Evolutionary conservation across 1,140 invertebrate species (phyloP), one percentile per base, ranked within the genome.

Genomic region (Cydia strobilella): DNA sequence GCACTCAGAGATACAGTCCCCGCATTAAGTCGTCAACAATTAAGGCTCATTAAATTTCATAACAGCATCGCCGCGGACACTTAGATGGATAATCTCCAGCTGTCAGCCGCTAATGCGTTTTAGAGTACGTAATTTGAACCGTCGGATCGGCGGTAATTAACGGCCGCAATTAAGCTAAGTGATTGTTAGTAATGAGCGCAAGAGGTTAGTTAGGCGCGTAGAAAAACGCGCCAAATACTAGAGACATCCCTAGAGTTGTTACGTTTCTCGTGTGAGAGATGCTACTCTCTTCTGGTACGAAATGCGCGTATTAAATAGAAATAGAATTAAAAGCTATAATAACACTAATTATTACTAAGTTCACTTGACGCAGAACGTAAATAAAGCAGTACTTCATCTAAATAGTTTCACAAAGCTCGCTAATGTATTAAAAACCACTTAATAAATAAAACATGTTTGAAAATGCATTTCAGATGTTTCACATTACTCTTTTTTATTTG

Each of bases 81-180:
- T 89, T 90, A 90, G 90, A 89, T 84, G 90, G 90, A 93, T 91
- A 91, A 91, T 93, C 90, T 93, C 86, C 89, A 90, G 86, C 90
- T 93, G 90, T 93, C 90, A 93, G 86, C 79, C 86, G 85, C 89
- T 92, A 92, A 92, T 91, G 90, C 89, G 88, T 93, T 93, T 93
- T 93, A 93, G 90, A 93, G 90, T 93, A 93, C 90, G 90, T 91
- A 91, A 93, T 93, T 93, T 93, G 90, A 93, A 90, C 89, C 90
- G 88, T 87, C 85, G 86, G 89, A 91, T 91, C 90, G 86, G 84
- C 83, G 83, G 90, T 90, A 91, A 93, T 93, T 93, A 93, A 91
- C 89, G 83, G 83, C 82, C 81, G 90, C 90, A 91, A 93, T 93
- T 75, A 80, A 80, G 76, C 77, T 81, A 81, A 81, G 79, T 81